A percentile compares a stretch with the other conserved stretches of the same genome.
Evolutionary conservation across 2,797 vertebrate species (phyloP).

Genomic region (Pristis pectinata): DNA sequence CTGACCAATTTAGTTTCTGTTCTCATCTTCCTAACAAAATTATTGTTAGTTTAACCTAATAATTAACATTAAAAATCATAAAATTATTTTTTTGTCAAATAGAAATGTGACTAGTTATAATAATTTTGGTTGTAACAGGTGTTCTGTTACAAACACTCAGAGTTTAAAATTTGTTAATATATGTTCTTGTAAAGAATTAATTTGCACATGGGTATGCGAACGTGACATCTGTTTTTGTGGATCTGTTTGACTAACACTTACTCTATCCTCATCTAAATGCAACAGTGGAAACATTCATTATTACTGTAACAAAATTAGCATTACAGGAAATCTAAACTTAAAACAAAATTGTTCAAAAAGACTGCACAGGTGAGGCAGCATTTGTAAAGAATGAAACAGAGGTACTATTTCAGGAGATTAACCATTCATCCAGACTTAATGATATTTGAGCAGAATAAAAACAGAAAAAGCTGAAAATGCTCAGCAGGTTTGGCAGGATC

Average conservation of each 20-base stretch:
- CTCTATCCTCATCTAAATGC: neutral
- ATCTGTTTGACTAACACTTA: neutral
- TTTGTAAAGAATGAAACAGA: neutral
- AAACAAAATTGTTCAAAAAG: neutral
- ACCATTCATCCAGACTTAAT: neutral
- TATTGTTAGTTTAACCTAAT: neutral
- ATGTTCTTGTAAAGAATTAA: neutral
- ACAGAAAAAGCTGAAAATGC: no score
- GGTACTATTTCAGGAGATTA: neutral
- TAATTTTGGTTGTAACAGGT: neutral
- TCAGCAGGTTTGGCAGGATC: no score
- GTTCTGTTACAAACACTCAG: neutral
- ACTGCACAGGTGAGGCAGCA: neutral
- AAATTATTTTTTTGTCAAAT: neutral
- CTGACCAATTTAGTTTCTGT: no score
- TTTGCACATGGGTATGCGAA: neutral
- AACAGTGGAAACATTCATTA: neutral
- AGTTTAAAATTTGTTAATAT: neutral
- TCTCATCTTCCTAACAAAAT: no score
- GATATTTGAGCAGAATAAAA: neutral
- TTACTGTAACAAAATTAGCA: neutral
- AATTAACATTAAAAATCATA: neutral
- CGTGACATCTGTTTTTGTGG: neutral
- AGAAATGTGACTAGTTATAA: neutral
- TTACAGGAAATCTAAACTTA: neutral